Evolutionary conservation across 2,888 invertebrate genomes (phyloP), one percentile per base, ranked within the genome.

Genomic region (Drosophila subsilvestris): DNA sequence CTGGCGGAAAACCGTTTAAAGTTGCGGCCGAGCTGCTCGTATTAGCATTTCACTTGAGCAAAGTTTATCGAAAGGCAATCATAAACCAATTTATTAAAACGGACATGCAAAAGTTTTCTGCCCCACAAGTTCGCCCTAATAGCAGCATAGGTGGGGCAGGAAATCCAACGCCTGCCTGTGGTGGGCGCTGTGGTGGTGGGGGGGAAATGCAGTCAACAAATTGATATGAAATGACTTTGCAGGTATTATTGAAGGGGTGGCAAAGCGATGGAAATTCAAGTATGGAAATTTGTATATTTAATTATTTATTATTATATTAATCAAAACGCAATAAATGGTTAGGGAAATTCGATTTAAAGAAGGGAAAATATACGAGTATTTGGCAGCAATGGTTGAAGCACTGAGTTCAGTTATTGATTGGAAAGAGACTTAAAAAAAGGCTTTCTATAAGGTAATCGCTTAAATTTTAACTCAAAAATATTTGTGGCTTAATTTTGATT

Each of bases 41-140:
- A 76, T 80, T 84, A 74, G 84, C 79, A 80, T 80, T 72, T 68
- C 63, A 73, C 65, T 71, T 68, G 65, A 58, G 80, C 51, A 73
- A 78, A 83, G 68, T 75, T 81, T 76, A 79, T 84, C 70, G 81
- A 79, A 72, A 63, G 71, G 75, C 83, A 86, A 80, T 84, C 86
- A 84, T 76, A 81, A 78, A 72, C 74, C 81, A 84, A 86, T 86
- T 86, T 86, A 74, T 75, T 70, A 70, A 76, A 79, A 74, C 84
- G 78, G 74, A 80, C 79, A 77, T 66, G 75, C 71, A 45, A 50
- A 79, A 79, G 47, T 84, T 82, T 79, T 79, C 66, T 54, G 59
- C 47, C 27, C 61, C 63, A 60, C 60, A 77, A 73, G 56, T 76
- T 62, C 22, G 17, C 14, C 32, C 9, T 9, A 10, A 32, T 27